These are phyloP conservation scores for Clupea harengus DNA, from an alignment of 2,113 vertebrate genomes.

Conservation along the genomic window DNA sequence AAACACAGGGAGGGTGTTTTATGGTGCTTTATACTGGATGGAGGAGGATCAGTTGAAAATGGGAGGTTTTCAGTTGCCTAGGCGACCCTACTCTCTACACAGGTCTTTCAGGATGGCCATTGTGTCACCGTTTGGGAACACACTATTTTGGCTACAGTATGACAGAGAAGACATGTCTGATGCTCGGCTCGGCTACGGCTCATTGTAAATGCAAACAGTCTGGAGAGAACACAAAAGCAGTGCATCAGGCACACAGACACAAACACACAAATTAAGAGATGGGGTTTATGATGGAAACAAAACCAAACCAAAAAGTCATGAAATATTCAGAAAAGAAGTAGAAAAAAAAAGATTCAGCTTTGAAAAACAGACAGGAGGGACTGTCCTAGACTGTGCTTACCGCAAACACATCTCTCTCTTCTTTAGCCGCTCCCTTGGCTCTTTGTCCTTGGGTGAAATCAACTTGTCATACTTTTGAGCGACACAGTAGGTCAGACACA, in stretches of 20 bases:
- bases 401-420: conserved; percentile 75
- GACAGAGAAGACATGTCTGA: not conserved
- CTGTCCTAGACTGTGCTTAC: conserved; percentile 77
- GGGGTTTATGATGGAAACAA: conserved; percentile 58
- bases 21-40: conserved; percentile 7
- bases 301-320: conserved; percentile 35
- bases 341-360: conserved; percentile 40
- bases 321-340: conserved; percentile 53
- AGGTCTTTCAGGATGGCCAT: not conserved
- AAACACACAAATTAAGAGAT: conserved; percentile 53
- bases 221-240: conserved; percentile 32
- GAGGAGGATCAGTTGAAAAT: conserved; percentile 1
- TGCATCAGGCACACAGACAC: conserved; percentile 66
- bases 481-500: conserved; percentile 58
- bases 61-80: not conserved
- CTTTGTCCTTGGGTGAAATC: conserved; percentile 69
- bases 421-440: conserved; percentile 66
- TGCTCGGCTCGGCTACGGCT: not conserved
- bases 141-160: not conserved
- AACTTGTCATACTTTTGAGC: conserved; percentile 70
- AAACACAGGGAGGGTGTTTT: conserved; percentile 26
- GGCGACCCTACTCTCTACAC: not conserved
- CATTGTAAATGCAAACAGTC: conserved; percentile 52
- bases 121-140: not conserved
- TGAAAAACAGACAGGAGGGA: conserved; percentile 50